These are phyloP conservation scores for Coracopsis vasa DNA, from an alignment of 2,113 vertebrate species.

Conservation along the genomic window DNA sequence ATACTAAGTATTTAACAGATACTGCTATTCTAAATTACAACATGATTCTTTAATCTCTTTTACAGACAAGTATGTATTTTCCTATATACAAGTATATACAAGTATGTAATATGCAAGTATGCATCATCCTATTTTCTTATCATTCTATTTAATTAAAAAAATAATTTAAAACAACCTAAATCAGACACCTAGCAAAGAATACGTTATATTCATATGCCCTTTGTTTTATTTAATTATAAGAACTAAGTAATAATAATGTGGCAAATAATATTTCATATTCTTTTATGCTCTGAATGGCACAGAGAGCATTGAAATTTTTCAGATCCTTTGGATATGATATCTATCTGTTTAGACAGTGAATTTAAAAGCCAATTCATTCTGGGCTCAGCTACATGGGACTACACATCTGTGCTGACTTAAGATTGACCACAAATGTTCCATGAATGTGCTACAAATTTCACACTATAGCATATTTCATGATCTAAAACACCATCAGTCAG, in stretches of 20 bases:
- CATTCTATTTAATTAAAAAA: not conserved
- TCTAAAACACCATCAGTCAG: not conserved
- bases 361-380: not conserved
- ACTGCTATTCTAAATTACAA: not conserved
- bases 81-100: no score
- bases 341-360: not conserved
- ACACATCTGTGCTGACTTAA: not conserved
- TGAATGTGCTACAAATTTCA: not conserved
- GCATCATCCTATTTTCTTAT: not conserved
- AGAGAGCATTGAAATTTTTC: not conserved
- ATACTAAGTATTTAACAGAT: not conserved
- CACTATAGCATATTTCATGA: not conserved
- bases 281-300: not conserved
- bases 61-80: rapidly evolving
- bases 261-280: not conserved
- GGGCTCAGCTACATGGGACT: not conserved
- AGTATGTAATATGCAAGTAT: no score
- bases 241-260: not conserved
- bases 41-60: not conserved
- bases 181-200: not conserved
- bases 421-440: not conserved
- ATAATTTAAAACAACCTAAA: not conserved
- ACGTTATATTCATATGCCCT: not conserved
- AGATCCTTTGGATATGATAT: not conserved
- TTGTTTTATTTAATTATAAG: not conserved